A percentile compares a stretch with the other conserved stretches of the same genome.
phyloP scores from a whole-genome alignment of 92 coral and sea anemone genomes.

The Desmophyllum pertusum region DNA sequence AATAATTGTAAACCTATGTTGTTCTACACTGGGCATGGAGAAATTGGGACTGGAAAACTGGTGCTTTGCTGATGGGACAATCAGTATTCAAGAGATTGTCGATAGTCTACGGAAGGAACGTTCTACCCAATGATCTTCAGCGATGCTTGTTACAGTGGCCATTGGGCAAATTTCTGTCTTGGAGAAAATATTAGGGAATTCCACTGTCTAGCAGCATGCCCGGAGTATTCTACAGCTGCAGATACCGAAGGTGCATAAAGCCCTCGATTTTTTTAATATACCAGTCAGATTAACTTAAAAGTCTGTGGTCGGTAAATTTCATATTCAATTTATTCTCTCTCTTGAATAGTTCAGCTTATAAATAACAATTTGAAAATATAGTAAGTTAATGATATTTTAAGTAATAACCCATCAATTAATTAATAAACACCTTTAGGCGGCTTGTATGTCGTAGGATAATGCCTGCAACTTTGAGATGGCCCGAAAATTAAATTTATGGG shows the following conservation, averaged over 20 bases:
- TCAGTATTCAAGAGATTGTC: conserved; percentile 3
- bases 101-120: background rate
- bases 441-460: no score
- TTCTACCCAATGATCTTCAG: conserved; percentile 10
- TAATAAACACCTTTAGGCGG: no score
- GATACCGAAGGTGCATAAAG: background rate
- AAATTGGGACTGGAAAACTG: conserved; percentile 17
- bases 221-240: background rate
- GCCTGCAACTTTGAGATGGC: no score
- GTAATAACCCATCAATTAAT: no score
- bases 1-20: background rate
- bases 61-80: conserved; percentile 16
- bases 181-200: background rate
- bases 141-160: conserved; percentile 22
- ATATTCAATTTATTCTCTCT: no score
- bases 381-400: no score
- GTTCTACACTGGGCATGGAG: conserved; percentile 21
- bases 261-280: background rate
- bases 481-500: no score
- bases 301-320: no score
- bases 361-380: no score
- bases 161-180: conserved; percentile 14
- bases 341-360: no score
- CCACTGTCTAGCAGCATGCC: conserved; percentile 10
- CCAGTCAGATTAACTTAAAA: background rate